phyloP scores from a whole-genome alignment of 2,797 vertebrate genomes.

The Mergus octosetaceus region DNA sequence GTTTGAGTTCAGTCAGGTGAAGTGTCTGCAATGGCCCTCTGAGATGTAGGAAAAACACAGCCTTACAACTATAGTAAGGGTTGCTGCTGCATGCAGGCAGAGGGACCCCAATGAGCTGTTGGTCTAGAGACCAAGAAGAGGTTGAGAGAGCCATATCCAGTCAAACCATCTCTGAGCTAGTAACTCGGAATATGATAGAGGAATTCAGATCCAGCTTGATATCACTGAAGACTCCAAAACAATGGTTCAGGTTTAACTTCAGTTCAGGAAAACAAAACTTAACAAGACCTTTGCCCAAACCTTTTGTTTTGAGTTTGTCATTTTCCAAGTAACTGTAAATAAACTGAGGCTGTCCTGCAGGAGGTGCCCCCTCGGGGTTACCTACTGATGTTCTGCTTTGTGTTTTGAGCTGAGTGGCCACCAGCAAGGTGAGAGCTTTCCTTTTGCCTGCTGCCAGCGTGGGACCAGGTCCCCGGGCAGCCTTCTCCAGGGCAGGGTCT shows the following conservation, averaged over 20 bases:
- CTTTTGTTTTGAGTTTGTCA: neutral
- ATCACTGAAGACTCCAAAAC: neutral
- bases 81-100: neutral
- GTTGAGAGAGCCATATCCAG: neutral
- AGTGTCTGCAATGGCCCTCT: neutral
- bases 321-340: neutral
- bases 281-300: neutral
- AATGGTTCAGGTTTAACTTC: neutral
- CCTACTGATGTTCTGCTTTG: neutral
- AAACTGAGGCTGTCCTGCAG: neutral
- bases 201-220: neutral
- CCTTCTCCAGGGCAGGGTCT: neutral
- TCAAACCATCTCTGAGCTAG: neutral
- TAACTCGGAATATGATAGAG: neutral
- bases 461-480: neutral
- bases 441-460: accelerated
- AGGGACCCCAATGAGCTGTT: neutral
- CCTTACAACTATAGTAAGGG: neutral
- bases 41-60: neutral
- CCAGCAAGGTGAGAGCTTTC: neutral
- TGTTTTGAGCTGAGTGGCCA: neutral
- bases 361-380: neutral
- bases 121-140: neutral
- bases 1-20: neutral
- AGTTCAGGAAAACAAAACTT: neutral